A percentile compares a stretch with the other conserved stretches of the same genome.
Evolutionary conservation across 2,888 invertebrate species (phyloP).

Genomic region (Pollenia labialis): DNA sequence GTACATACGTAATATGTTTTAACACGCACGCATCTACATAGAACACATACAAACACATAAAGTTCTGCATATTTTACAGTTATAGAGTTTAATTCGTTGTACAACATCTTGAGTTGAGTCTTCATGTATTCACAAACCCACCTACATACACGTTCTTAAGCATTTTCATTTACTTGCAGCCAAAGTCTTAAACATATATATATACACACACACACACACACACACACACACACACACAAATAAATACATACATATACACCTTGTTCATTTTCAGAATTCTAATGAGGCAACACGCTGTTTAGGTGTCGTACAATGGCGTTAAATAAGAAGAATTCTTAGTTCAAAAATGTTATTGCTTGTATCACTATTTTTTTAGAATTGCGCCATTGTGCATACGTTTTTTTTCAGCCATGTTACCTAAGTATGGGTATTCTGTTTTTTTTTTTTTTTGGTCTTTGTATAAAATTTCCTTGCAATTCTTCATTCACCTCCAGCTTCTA

Average conservation of each 20-base stretch:
- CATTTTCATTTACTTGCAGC: background rate
- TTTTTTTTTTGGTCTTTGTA: background rate
- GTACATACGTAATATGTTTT: slow-evolving; percentile 26
- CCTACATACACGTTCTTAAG: slow-evolving; percentile 1
- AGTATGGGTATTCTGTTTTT: background rate
- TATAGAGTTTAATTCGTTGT: slow-evolving; percentile 64
- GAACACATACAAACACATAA: slow-evolving; percentile 57
- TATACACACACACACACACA: slow-evolving; percentile 6
- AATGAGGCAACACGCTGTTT: slow-evolving; percentile 74
- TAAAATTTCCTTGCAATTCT: slow-evolving; percentile 32
- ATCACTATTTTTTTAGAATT: background rate
- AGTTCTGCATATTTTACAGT: slow-evolving; percentile 47
- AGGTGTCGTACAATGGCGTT: slow-evolving; percentile 37
- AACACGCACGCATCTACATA: slow-evolving; percentile 7
- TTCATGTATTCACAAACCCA: slow-evolving; percentile 1
- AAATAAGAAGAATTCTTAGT: slow-evolving; percentile 16
- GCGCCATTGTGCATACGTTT: slow-evolving; percentile 6
- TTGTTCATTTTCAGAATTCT: slow-evolving; percentile 73
- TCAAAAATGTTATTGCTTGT: background rate
- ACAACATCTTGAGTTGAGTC: slow-evolving; percentile 67
- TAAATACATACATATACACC: background rate
- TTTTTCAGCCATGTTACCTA: slow-evolving; percentile 18
- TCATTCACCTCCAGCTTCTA: background rate
- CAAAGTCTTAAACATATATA: background rate
- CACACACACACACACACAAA: background rate